phyloP scores from a whole-genome alignment of 2,888 invertebrate genomes.

The Malacosoma neustria region DNA sequence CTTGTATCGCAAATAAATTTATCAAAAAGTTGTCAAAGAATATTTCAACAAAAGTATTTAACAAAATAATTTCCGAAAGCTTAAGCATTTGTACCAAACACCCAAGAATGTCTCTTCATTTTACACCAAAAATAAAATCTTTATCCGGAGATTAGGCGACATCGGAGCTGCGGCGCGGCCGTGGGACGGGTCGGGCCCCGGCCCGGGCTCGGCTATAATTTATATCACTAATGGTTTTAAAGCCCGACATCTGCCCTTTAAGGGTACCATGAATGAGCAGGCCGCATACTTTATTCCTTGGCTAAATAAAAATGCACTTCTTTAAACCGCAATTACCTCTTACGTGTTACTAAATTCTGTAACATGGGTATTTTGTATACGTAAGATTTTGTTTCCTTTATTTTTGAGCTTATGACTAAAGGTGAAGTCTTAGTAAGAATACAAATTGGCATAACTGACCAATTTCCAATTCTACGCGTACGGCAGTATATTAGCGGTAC shows the following conservation, averaged over 20 bases:
- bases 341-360: slow-evolving; percentile 2
- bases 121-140: slow-evolving; percentile 64
- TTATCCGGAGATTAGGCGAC: slow-evolving; percentile 48
- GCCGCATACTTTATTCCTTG: slow-evolving; percentile 22
- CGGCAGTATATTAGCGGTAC: too few relatives aligned
- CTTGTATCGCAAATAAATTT: too few relatives aligned
- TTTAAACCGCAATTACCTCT: slow-evolving; percentile 13
- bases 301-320: slow-evolving; percentile 24
- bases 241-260: slow-evolving; percentile 61
- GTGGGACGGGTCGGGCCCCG: slow-evolving; percentile 9
- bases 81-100: slow-evolving; percentile 11
- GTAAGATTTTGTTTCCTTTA: too few relatives aligned
- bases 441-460: too few relatives aligned
- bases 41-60: too few relatives aligned
- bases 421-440: too few relatives aligned
- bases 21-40: too few relatives aligned
- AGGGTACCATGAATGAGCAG: slow-evolving; percentile 28
- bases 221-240: slow-evolving; percentile 63
- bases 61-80: too few relatives aligned
- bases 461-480: too few relatives aligned
- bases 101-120: slow-evolving; percentile 55
- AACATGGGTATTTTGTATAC: background rate
- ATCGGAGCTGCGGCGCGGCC: too few relatives aligned
- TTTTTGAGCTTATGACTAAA: too few relatives aligned
- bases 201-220: slow-evolving; percentile 37